These are phyloP conservation scores for Columba guinea DNA, from an alignment of 2,797 vertebrate genomes.

Conservation along the genomic window DNA sequence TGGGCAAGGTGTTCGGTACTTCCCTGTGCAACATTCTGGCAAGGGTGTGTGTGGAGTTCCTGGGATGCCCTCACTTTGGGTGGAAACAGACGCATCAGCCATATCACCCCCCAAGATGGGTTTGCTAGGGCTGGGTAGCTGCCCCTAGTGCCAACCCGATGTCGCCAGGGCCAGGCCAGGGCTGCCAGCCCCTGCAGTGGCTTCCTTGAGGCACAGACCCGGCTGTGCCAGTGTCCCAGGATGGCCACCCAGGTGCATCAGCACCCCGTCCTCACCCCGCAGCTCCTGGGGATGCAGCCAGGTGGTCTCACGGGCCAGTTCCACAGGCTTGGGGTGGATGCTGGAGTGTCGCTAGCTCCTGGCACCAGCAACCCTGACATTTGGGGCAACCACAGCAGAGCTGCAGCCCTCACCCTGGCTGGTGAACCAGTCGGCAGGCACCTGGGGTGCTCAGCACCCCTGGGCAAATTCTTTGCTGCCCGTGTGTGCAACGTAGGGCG, in stretches of 20 bases:
- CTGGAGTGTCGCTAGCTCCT: neutral
- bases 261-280: neutral
- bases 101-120: neutral
- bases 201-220: neutral
- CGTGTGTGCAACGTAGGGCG: fast-evolving
- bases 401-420: neutral
- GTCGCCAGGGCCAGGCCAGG: fast-evolving
- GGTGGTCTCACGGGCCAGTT: fast-evolving
- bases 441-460: fast-evolving
- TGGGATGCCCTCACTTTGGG: neutral
- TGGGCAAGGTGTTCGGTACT: neutral
- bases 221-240: neutral
- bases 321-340: fast-evolving
- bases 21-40: neutral
- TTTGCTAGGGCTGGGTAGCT: neutral
- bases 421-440: neutral
- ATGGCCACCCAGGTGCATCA: neutral
- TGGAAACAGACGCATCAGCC: fast-evolving
- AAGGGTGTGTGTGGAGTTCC: neutral
- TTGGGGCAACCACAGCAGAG: neutral
- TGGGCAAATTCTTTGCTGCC: neutral
- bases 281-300: neutral
- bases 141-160: neutral
- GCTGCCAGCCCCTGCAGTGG: neutral
- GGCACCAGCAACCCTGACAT: neutral